A percentile compares a stretch with the other conserved stretches of the same genome.
Evolutionary conservation across 2,113 vertebrate species (phyloP).

Genomic region (Pedionomus torquatus): DNA sequence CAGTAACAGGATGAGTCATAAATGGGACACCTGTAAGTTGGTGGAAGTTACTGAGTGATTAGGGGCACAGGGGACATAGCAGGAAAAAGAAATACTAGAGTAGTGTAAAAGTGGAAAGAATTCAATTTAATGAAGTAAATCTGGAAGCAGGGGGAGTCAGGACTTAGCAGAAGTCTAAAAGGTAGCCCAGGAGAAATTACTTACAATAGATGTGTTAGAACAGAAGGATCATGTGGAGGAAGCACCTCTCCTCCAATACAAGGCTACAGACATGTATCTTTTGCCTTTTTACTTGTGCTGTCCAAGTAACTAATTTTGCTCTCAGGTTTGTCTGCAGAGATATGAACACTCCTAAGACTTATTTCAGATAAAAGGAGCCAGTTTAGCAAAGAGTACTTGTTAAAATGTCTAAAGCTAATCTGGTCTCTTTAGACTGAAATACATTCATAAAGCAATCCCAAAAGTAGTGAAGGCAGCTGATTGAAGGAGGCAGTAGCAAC

Average conservation of each 20-base stretch:
- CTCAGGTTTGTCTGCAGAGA: neutral
- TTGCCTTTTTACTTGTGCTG: neutral
- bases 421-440: neutral
- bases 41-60: neutral
- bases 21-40: neutral
- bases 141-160: neutral
- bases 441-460: neutral
- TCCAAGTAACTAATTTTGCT: neutral
- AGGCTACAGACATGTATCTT: neutral
- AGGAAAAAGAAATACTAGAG: neutral
- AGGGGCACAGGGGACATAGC: neutral
- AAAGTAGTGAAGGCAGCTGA: neutral
- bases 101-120: neutral
- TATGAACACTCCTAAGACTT: neutral
- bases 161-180: neutral
- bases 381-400: neutral
- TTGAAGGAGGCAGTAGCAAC: neutral
- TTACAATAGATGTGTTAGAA: neutral
- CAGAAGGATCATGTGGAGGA: neutral
- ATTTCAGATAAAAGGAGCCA: neutral
- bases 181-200: neutral
- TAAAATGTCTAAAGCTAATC: neutral
- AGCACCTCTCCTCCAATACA: neutral
- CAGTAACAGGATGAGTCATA: neutral
- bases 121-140: neutral